Conservation (phyloP, 2,888 invertebrate genomes). For the Idaea dimidiata region DNA sequence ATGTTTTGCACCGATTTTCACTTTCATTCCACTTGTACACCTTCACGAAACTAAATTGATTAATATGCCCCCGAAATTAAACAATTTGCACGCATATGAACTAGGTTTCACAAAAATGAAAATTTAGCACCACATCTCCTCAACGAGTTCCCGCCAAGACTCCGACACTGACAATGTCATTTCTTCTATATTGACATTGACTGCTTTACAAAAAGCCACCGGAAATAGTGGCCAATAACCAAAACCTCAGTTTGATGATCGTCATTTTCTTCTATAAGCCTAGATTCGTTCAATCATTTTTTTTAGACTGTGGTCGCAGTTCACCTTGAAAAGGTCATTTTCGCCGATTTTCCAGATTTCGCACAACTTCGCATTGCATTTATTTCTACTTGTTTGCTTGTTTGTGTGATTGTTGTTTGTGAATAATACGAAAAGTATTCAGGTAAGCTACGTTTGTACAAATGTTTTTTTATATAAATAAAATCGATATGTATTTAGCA, state of each 20-base stretch:
- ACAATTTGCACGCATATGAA: no score
- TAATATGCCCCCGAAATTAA: no score
- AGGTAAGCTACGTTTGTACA: neutral
- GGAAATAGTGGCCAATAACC: neutral
- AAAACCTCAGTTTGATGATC: neutral
- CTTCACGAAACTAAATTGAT: no score
- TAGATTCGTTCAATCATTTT: slow-evolving; percentile 46
- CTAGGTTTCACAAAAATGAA: no score
- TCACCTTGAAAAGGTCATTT: slow-evolving; percentile 73
- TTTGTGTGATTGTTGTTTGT: neutral
- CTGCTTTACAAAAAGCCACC: neutral
- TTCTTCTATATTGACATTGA: no score
- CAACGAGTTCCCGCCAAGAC: no score
- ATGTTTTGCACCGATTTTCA: no score
- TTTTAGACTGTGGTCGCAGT: neutral
- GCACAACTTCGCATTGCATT: neutral
- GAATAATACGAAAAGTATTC: neutral
- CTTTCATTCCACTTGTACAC: no score
- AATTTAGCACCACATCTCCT: no score
- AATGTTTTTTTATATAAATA: neutral
- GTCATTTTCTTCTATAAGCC: slow-evolving; percentile 22
- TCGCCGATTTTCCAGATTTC: neutral
- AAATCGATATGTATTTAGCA: no score
- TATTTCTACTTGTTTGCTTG: neutral
- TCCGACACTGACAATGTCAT: no score